A percentile compares a stretch with the other conserved stretches of the same genome.
phyloP scores from a whole-genome alignment of 2,113 vertebrate species.

The Vombatus ursinus region DNA sequence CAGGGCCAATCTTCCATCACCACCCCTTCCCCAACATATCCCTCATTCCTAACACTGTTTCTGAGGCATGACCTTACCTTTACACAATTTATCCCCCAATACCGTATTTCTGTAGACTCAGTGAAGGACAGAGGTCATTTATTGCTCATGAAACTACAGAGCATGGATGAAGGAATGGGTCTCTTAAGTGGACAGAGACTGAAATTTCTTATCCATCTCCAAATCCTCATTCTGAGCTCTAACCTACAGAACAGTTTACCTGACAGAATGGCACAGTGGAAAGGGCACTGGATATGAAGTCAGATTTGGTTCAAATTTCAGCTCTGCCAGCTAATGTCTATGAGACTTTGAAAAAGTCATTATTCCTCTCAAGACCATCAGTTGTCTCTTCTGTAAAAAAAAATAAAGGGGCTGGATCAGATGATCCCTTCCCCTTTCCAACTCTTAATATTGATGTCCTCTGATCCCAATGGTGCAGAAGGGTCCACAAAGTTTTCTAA shows the following conservation, averaged over 20 bases:
- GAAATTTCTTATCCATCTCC: neutral
- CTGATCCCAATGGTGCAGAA: constrained; percentile 1
- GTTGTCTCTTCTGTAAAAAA: neutral
- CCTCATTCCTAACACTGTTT: neutral
- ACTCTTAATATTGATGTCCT: neutral
- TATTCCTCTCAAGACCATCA: neutral
- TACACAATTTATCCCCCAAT: neutral
- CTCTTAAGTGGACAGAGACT: neutral
- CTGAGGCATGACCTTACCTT: neutral
- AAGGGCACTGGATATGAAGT: neutral
- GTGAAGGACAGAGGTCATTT: neutral
- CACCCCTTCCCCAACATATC: neutral
- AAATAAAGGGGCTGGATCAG: neutral
- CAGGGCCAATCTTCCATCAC: neutral
- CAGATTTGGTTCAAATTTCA: neutral
- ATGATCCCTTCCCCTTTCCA: neutral
- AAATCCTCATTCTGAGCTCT: neutral
- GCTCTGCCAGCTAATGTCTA: neutral
- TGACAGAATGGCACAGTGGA: neutral
- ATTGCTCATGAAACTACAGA: neutral
- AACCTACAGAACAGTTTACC: neutral
- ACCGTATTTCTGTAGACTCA: neutral
- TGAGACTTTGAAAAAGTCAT: neutral
- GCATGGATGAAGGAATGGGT: neutral
- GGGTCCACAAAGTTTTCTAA: neutral